Conservation (phyloP, 2,888 invertebrate species). For the Aphrophora alni region DNA sequence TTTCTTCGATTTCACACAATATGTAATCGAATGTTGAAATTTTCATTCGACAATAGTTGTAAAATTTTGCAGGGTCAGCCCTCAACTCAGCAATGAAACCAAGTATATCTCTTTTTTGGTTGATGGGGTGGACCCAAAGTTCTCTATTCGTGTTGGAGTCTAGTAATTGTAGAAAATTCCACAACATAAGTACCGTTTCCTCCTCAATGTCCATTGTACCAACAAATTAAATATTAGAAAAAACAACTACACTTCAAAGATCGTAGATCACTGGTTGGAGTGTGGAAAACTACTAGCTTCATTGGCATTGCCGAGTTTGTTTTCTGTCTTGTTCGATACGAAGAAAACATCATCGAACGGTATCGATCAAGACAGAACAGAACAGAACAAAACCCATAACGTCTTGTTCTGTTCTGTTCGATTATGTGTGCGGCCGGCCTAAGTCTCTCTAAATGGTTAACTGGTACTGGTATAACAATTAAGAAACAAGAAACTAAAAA, state of each 20-base stretch:
- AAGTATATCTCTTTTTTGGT: too few relatives aligned
- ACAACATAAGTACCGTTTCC: slow-evolving; percentile 1
- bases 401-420: too few relatives aligned
- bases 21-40: slow-evolving; percentile 8
- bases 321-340: not conserved
- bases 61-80: slow-evolving; percentile 13
- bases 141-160: not conserved
- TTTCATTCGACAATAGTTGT: slow-evolving; percentile 8
- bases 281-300: not conserved
- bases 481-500: too few relatives aligned
- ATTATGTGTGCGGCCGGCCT: too few relatives aligned
- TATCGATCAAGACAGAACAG: too few relatives aligned
- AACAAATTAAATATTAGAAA: not conserved
- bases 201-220: not conserved
- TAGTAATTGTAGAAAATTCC: slow-evolving; percentile 17
- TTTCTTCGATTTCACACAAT: slow-evolving; percentile 7
- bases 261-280: too few relatives aligned
- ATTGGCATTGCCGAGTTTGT: not conserved
- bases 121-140: too few relatives aligned
- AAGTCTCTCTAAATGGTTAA: too few relatives aligned
- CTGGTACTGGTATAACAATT: too few relatives aligned
- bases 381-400: too few relatives aligned
- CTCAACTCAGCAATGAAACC: not conserved
- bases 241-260: not conserved
- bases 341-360: too few relatives aligned